Evolutionary conservation across 2,888 invertebrate genomes (phyloP), one percentile per base, ranked within the genome.

Genomic region (Crioceris asparagi): DNA sequence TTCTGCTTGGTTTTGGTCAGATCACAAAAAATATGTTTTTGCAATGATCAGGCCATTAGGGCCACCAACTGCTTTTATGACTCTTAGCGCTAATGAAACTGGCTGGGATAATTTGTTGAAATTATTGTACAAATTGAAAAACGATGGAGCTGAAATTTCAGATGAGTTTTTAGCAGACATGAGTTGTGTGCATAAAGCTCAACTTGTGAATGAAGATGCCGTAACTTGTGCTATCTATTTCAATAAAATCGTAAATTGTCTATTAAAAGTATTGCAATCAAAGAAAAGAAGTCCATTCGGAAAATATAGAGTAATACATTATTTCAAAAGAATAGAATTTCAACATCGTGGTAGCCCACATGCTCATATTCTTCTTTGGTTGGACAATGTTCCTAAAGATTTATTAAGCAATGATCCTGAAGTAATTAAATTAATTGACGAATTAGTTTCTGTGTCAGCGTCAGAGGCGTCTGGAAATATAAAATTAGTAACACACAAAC

Each of bases 311-410:
- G 49, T 61, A 4, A 5, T 35, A 14, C 26, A 56, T 48, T 62
- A 52, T 36, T 62, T 62, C 39, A 48, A 46, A 36, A 36, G 55
- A 18, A 57, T 60, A 18, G 57, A 60, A 59, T n/a, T n/a, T n/a
- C n/a, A n/a, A n/a, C n/a, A n/a, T n/a, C n/a, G n/a, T n/a, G n/a
- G n/a, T n/a, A n/a, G 57, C 29, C 56, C 57, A 14, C 60, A 53
- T 30, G 37, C 37, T 30, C 52, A 34, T 17, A 34, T 34, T 11
- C 19, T 34, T 11, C 11, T 34, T 3, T 34, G 34, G 34, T 16
- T 34, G 14, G 16, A 23, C 5, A 25, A 34, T 34, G 26, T 26
- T 10, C 34, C 34, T 16, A 25, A n/a, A 10, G 6, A 30, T 5
- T 12, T 30, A 14, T 14, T 30, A 32, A 27, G 12, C 5, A 4